Evolutionary conservation across 2,113 vertebrate species (phyloP), one percentile per base, ranked within the genome.

Genomic region (Mus pahari): DNA sequence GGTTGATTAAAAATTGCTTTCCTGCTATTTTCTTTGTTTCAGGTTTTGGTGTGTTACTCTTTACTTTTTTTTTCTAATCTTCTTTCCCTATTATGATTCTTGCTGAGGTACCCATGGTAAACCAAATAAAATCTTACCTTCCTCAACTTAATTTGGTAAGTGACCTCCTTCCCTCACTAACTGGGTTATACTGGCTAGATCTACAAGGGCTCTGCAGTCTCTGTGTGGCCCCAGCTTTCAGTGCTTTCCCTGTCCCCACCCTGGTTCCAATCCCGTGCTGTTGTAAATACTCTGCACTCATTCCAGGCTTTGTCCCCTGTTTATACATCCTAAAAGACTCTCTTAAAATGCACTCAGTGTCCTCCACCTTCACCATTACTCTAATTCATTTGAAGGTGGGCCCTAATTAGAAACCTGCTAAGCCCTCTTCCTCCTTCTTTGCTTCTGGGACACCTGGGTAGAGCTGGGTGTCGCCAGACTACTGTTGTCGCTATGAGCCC

Each of bases 1-100:
- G 50, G 60, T 64, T 89, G 53, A 86, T 39, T 60, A 79, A 58
- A 84, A 79, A 33, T 33, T 84, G 22, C 62, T 84, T 96, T 68
- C 53, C 55, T 89, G 24, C 50, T 39, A 50, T 28, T 66, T 60
- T 90, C 58, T 42, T 73, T 77, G 26, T 71, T 84, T n/a, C 31
- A 92, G 24, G 26, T 78, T 81, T 90, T 64, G 14, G 7, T 26
- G 74, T 28, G 19, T 75, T 53, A 24, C 7, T 66, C n/a, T 50
- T 31, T 11, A 22, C 16, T n/a, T 53, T 64, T 58, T 62, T 55
- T 62, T 81, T 12, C 53, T 0, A 39, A 39, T 62, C 19, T 60
- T 79, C 22, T 79, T 77, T 71, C 64, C 24, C 28, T 55, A 14
- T 68, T 24, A 5, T 4, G 66, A 81, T 55, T 86, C 66, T 70